These are phyloP conservation scores for Argya squamiceps DNA, from an alignment of 2,797 vertebrate genomes.

Conservation along the genomic window DNA sequence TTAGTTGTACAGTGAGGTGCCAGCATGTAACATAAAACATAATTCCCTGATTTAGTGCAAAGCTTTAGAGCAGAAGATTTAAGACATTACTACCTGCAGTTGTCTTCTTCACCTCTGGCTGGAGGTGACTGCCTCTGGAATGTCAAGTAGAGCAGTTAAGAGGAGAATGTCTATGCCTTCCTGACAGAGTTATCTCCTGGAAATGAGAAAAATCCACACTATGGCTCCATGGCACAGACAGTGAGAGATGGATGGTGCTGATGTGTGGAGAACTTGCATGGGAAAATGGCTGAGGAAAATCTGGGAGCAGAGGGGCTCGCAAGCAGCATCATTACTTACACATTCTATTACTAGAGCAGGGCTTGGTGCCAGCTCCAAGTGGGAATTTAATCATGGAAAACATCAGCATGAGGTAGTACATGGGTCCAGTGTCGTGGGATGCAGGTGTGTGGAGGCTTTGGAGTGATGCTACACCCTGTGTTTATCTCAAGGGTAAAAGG, in stretches of 20 bases:
- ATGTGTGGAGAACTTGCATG: neutral
- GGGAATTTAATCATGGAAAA: neutral
- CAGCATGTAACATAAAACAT: neutral
- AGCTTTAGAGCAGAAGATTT: neutral
- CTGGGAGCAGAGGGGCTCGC: neutral
- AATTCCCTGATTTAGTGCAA: neutral
- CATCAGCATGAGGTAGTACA: neutral
- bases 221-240: neutral
- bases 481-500: neutral
- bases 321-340: accelerated
- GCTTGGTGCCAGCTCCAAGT: neutral
- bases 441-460: neutral
- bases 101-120: neutral
- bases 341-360: neutral
- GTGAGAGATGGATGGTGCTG: accelerated
- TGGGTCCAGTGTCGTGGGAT: accelerated
- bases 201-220: neutral
- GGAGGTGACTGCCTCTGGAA: neutral
- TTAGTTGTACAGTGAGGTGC: neutral
- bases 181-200: neutral
- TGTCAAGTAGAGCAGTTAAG: neutral
- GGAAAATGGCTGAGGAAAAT: neutral
- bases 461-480: neutral
- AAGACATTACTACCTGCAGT: neutral
- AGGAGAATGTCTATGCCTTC: neutral